Conservation (phyloP, 1,140 invertebrate genomes). For the Nilaparvata lugens region DNA sequence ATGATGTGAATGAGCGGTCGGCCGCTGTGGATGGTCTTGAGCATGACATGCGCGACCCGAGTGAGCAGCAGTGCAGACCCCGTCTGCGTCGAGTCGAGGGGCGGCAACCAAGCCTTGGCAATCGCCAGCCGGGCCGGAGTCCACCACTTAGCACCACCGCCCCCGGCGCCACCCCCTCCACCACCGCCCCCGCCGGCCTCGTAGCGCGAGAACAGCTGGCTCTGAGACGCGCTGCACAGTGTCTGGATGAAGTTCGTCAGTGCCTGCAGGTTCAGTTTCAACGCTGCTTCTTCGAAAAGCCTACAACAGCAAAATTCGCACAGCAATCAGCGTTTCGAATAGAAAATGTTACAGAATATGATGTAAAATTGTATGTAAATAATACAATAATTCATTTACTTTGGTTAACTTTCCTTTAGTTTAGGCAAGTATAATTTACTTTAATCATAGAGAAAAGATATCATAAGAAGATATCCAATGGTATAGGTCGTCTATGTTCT, state of each 20-base stretch:
- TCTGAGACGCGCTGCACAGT: constrained; percentile 70
- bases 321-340: too few relatives aligned
- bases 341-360: too few relatives aligned
- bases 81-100: neutral
- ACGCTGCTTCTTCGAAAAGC: constrained; percentile 74
- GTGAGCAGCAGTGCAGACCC: constrained; percentile 46
- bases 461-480: too few relatives aligned
- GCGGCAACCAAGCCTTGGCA: neutral
- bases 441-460: too few relatives aligned
- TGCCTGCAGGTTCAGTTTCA: constrained; percentile 74
- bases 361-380: too few relatives aligned
- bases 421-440: too few relatives aligned
- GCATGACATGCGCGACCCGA: constrained; percentile 74
- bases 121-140: neutral
- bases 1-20: constrained; percentile 82
- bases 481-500: too few relatives aligned
- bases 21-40: constrained; percentile 76
- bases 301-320: constrained; percentile 34
- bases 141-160: constrained; percentile 16
- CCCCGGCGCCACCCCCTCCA: neutral
- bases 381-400: too few relatives aligned
- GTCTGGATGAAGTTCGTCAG: constrained; percentile 71
- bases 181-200: neutral
- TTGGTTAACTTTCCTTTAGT: too few relatives aligned
- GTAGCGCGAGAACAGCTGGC: constrained; percentile 50